Evolutionary conservation across 1,140 invertebrate species (phyloP).

Genomic region (Tetramorium parvispinum): DNA sequence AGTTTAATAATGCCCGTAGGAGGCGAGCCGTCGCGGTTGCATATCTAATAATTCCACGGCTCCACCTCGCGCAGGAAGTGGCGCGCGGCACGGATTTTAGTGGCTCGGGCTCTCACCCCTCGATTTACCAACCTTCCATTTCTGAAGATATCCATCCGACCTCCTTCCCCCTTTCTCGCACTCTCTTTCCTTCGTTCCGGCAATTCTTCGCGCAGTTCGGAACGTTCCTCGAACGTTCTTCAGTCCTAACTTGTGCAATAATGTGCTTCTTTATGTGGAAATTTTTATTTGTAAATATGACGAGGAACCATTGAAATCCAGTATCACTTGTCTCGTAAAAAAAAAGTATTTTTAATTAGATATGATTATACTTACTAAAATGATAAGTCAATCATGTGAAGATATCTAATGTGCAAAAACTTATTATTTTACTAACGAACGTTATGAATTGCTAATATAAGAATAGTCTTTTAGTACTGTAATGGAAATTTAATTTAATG

Average conservation of each 20-base stretch:
- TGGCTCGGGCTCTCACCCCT: slow-evolving; percentile 60
- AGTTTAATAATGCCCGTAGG: slow-evolving; percentile 84
- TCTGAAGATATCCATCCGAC: slow-evolving; percentile 46
- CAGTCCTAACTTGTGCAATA: background rate
- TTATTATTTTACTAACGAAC: background rate
- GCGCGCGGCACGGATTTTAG: slow-evolving; percentile 74
- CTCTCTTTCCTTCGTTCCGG: slow-evolving; percentile 42
- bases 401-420: background rate
- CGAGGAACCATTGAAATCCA: background rate
- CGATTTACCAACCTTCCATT: background rate
- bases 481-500: background rate
- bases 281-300: background rate
- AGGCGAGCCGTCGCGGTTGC: slow-evolving; percentile 80
- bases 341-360: background rate
- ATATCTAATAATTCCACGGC: slow-evolving; percentile 83
- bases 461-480: background rate
- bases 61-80: slow-evolving; percentile 75
- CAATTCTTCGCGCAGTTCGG: background rate
- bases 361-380: background rate
- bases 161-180: slow-evolving; percentile 49
- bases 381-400: background rate
- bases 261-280: background rate
- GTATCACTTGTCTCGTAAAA: background rate
- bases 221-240: background rate
- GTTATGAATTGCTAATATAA: background rate